Conservation (phyloP, 2,888 invertebrate species). For the Leptarthrus brevirostris region DNA sequence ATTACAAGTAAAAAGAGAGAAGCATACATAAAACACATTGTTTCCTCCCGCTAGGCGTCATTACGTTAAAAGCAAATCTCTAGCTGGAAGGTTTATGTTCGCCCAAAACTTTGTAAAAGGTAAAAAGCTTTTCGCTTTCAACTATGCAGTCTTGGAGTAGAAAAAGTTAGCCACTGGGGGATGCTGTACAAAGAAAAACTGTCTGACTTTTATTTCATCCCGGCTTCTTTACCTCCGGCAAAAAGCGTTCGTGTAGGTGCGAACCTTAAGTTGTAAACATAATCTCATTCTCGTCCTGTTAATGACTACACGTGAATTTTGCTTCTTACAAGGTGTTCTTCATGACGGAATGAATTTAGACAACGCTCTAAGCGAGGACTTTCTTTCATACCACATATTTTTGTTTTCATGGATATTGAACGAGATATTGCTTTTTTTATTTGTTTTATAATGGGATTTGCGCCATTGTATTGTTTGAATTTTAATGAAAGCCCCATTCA, state of each 20-base stretch:
- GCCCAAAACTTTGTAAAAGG: slow-evolving; percentile 25
- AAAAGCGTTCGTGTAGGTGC: slow-evolving; percentile 10
- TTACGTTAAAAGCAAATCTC: slow-evolving; percentile 37
- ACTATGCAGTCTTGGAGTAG: slow-evolving; percentile 18
- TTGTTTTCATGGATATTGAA: too few relatives aligned
- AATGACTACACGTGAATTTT: slow-evolving; percentile 22
- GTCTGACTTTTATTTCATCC: slow-evolving; percentile 15
- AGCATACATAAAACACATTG: slow-evolving; percentile 35
- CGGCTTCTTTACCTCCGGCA: not conserved
- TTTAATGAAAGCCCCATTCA: too few relatives aligned
- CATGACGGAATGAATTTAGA: too few relatives aligned
- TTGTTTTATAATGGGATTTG: too few relatives aligned
- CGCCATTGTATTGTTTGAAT: too few relatives aligned
- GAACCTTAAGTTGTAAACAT: slow-evolving; percentile 16
- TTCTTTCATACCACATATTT: too few relatives aligned
- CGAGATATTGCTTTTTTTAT: too few relatives aligned
- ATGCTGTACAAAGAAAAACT: slow-evolving; percentile 16
- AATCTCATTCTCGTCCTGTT: slow-evolving; percentile 20
- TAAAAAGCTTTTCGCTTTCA: slow-evolving; percentile 39
- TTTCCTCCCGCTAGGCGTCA: slow-evolving; percentile 33
- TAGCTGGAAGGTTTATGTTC: slow-evolving; percentile 34
- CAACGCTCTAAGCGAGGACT: too few relatives aligned
- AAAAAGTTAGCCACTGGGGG: slow-evolving; percentile 19
- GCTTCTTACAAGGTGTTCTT: not conserved
- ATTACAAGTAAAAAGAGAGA: slow-evolving; percentile 21